Evolutionary conservation across 2,888 invertebrate species (phyloP).

Genomic region (Diarsia rubi): DNA sequence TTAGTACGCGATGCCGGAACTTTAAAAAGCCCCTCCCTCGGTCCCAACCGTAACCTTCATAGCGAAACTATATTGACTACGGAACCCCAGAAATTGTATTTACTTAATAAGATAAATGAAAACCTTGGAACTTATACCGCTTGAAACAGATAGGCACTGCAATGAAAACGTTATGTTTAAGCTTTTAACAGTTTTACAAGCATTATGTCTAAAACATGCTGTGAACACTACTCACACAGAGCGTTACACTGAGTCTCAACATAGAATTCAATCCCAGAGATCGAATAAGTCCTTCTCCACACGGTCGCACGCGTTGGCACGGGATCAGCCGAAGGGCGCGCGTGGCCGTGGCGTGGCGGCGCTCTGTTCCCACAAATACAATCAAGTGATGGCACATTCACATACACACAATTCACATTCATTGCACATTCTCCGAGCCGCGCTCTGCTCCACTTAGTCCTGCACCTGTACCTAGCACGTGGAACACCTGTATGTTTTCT

Average conservation of each 20-base stretch:
- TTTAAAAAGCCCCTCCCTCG: no score
- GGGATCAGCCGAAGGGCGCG: background rate
- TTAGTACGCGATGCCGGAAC: no score
- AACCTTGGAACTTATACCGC: no score
- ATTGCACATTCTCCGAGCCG: background rate
- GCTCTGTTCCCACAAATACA: conserved; percentile 27
- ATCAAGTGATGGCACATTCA: conserved; percentile 48
- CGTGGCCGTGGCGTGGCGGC: background rate
- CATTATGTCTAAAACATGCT: background rate
- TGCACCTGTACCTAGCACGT: background rate
- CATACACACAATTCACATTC: no score
- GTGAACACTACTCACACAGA: background rate
- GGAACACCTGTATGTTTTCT: background rate
- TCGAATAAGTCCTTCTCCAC: conserved; percentile 3
- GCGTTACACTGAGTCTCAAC: background rate
- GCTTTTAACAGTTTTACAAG: background rate
- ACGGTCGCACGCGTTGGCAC: background rate
- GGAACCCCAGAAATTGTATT: no score
- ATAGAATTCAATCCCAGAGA: conserved; percentile 29
- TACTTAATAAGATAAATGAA: no score
- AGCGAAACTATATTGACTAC: no score
- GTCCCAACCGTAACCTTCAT: no score
- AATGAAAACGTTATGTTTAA: no score
- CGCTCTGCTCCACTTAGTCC: background rate
- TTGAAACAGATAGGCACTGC: no score